A percentile compares a stretch with the other conserved stretches of the same genome.
Conservation (phyloP, 2,113 vertebrate species). For the Microcebus griseorufus region DNA sequence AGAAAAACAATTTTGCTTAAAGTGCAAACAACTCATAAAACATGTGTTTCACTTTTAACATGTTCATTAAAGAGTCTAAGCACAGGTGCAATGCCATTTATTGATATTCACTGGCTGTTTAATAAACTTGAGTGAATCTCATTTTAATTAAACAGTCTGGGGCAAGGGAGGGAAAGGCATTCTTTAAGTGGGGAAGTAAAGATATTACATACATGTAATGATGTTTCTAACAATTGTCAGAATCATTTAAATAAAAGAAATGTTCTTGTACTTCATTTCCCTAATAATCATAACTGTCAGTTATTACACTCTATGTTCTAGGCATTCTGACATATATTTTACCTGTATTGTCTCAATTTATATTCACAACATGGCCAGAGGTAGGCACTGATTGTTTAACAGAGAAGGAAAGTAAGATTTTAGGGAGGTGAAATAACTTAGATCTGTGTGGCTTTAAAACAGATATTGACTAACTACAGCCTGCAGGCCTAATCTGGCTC, state of each 20-base stretch:
- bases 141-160: neutral
- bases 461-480: neutral
- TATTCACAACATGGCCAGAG: neutral
- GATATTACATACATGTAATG: neutral
- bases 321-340: neutral
- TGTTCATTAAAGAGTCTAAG: neutral
- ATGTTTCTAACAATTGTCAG: neutral
- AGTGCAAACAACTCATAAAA: neutral
- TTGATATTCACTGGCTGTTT: neutral
- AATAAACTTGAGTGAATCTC: slow-evolving; percentile 25
- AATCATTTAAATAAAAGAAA: neutral
- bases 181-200: neutral
- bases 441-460: slow-evolving; percentile 11
- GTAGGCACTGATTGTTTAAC: neutral
- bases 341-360: neutral
- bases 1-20: neutral
- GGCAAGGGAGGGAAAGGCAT: neutral
- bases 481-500: neutral
- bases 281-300: neutral
- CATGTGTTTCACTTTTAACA: neutral
- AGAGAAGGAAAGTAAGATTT: neutral
- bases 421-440: neutral
- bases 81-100: neutral
- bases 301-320: neutral
- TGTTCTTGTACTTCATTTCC: neutral